phyloP scores from a whole-genome alignment of 1,140 invertebrate species.

The Hyphantria cunea region DNA sequence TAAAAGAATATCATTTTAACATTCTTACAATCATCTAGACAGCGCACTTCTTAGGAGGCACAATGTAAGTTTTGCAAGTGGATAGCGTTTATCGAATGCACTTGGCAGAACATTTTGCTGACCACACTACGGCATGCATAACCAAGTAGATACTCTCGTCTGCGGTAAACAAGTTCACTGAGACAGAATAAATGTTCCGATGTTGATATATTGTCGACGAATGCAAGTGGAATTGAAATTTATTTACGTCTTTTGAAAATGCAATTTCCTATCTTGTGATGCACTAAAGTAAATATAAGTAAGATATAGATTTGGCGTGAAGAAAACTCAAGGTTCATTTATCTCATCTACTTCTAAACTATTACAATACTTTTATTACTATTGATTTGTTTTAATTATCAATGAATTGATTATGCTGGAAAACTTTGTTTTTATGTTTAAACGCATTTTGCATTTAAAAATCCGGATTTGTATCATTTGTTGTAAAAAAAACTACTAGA shows the following conservation, averaged over 20 bases:
- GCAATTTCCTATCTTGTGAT: conserved; percentile 9
- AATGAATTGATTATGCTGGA: no score
- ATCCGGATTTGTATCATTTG: no score
- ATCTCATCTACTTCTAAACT: no score
- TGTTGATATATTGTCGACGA: conserved; percentile 39
- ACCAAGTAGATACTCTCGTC: conserved; percentile 39
- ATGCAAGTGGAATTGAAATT: conserved; percentile 38
- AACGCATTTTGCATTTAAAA: no score
- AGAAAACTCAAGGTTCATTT: no score
- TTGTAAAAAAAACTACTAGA: no score
- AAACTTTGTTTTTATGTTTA: no score
- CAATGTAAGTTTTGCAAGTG: conserved; percentile 40
- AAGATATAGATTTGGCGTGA: no score
- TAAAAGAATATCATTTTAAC: conserved; percentile 12
- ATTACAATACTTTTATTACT: no score
- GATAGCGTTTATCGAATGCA: conserved; percentile 46
- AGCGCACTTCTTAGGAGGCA: conserved; percentile 2
- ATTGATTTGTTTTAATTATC: no score
- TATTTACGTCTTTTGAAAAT: conserved; percentile 13
- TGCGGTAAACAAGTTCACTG: conserved; percentile 46
- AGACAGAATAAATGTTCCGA: conserved; percentile 50
- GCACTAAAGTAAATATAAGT: background rate
- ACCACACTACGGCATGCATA: conserved; percentile 51
- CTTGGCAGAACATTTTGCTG: conserved; percentile 51
- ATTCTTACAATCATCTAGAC: conserved; percentile 16